Evolutionary conservation across 1,140 invertebrate genomes (phyloP).

Genomic region (Neoseiulus cucumeris): DNA sequence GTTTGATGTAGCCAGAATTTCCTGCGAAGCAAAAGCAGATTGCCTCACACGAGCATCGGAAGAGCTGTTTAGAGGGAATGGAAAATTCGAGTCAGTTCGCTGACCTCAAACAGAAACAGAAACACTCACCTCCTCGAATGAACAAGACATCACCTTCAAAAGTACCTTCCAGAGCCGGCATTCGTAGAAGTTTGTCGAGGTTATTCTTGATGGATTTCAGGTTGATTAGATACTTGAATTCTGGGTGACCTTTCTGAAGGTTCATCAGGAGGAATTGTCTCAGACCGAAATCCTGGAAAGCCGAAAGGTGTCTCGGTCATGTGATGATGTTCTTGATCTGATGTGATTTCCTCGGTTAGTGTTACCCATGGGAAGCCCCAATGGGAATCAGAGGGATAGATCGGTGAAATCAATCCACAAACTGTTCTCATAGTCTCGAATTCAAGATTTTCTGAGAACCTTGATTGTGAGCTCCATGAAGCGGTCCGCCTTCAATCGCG

Average conservation of each 20-base stretch:
- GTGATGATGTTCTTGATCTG: background rate
- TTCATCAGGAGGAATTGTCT: slow-evolving; percentile 58
- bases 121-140: slow-evolving; percentile 55
- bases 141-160: slow-evolving; percentile 54
- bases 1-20: slow-evolving; percentile 27
- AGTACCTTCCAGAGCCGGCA: slow-evolving; percentile 17
- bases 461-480: slow-evolving; percentile 8
- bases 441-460: too few relatives aligned
- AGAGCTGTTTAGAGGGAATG: background rate
- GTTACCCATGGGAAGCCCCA: too few relatives aligned
- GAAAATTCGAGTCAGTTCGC: background rate
- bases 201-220: slow-evolving; percentile 49
- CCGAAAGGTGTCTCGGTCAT: background rate
- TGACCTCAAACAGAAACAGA: background rate
- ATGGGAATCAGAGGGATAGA: too few relatives aligned
- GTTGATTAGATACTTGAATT: slow-evolving; percentile 18
- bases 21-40: slow-evolving; percentile 15
- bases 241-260: slow-evolving; percentile 37
- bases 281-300: slow-evolving; percentile 28
- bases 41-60: background rate
- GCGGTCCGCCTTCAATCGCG: background rate
- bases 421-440: too few relatives aligned
- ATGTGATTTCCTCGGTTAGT: too few relatives aligned
- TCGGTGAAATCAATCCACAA: too few relatives aligned
- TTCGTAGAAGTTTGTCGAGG: slow-evolving; percentile 42